These are phyloP conservation scores for Zoanthus sansibaricus DNA, from an alignment of 92 coral and sea anemone species.

Conservation along the genomic window DNA sequence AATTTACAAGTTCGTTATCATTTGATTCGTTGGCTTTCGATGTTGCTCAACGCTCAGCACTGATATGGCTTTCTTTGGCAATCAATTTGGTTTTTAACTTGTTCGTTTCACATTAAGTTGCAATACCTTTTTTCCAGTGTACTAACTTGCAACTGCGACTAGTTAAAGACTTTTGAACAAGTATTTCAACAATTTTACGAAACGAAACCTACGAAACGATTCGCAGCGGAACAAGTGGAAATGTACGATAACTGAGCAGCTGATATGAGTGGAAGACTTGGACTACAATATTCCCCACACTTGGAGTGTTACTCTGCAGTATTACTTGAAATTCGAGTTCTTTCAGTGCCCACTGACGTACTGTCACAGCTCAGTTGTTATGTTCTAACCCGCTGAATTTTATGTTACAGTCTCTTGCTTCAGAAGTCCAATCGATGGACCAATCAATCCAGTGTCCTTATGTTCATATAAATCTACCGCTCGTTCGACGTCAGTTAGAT, in stretches of 20 bases:
- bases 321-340: background rate
- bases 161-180: constrained; percentile 8
- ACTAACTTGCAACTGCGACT: background rate
- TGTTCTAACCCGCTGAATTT: background rate
- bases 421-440: constrained; percentile 9
- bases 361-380: background rate
- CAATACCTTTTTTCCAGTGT: background rate
- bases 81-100: constrained; percentile 25
- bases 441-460: constrained; percentile 13
- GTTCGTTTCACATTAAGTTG: constrained; percentile 12
- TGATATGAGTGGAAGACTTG: constrained; percentile 18
- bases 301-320: background rate
- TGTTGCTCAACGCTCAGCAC: background rate
- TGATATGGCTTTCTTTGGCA: constrained; percentile 37
- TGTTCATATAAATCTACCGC: constrained; percentile 5
- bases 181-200: constrained; percentile 18
- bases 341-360: background rate
- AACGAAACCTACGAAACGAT: background rate
- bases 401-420: background rate
- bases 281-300: background rate
- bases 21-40: background rate
- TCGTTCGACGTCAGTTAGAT: background rate
- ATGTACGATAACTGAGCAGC: constrained; percentile 40
- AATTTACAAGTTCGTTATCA: constrained; percentile 1
- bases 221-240: constrained; percentile 10